Evolutionary conservation across 2,888 invertebrate genomes (phyloP), one percentile per base, ranked within the genome.

Genomic region (Apodemia duryi): DNA sequence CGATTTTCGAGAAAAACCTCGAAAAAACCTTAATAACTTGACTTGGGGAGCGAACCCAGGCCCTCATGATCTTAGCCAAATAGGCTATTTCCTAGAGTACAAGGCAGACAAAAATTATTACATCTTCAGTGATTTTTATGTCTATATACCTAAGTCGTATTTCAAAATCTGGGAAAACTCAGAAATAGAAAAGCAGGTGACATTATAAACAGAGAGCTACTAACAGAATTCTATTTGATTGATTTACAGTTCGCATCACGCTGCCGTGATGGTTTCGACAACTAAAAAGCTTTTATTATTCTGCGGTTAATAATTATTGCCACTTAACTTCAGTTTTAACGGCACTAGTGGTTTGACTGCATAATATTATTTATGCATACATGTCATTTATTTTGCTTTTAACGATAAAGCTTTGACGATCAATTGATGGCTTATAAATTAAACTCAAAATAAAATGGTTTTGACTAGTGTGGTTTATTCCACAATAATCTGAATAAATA

Each of bases 221-320:
- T 43, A 43, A 43, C 43, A 43, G 51, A 21, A 6, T 9, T 21
- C 21, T 21, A 29, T 54, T 54, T 54, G 54, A 54, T 54, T 28
- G 54, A 54, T 54, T 21, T 10, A 54, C 28, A 10, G 9, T 43
- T 43, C n/a, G 43, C 46, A 46, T 46, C 46, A 46, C 46, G 29
- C 43, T 46, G 29, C 62, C 43, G 11, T 28, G 54, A 54, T 54
- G 11, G 10, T 5, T 2, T 54, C 28, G 29, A 54, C 29, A 6
- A 29, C 54, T 54, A 54, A 54, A 57, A 57, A 57, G 57, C 57
- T 57, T 57, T 57, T 32, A 63, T 63, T 13, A 46, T 29, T 43
- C 10, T 13, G 62, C 13, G 62, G 62, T 49, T 46, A 28, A 21
- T 63, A 63, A 41, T 46, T 11, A 28, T 46, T 63, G 13, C 21